These are phyloP conservation scores for Phalanger gymnotis DNA, from an alignment of 2,797 vertebrate species.

Conservation along the genomic window DNA sequence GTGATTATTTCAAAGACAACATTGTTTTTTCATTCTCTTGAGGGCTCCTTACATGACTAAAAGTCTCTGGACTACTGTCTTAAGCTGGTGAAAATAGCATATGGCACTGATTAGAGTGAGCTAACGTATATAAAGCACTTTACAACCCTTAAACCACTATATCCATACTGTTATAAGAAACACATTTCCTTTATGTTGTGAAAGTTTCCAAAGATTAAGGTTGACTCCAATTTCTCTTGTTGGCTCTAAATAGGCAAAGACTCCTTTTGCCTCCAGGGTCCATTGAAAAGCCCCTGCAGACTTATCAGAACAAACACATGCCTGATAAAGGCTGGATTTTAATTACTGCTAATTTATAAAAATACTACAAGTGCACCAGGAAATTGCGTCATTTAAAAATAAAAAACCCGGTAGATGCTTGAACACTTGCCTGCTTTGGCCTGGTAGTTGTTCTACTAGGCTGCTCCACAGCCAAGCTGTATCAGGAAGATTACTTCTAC, in stretches of 20 bases:
- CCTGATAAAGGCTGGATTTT: neutral
- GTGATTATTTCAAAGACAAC: neutral
- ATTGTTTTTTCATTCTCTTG: neutral
- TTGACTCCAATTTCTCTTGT: neutral
- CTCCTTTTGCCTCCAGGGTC: neutral
- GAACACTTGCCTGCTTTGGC: neutral
- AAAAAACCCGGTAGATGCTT: neutral
- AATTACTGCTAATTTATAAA: neutral
- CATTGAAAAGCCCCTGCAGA: neutral
- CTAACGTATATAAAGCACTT: neutral
- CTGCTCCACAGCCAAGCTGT: neutral
- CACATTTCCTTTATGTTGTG: neutral
- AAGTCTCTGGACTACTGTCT: neutral
- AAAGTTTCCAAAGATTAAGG: neutral
- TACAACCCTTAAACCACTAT: neutral
- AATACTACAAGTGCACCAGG: neutral
- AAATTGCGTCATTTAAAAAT: neutral
- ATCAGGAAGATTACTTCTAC: fast-evolving
- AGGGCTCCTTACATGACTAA: neutral
- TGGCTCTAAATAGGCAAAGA: neutral
- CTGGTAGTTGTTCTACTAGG: neutral
- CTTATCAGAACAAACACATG: neutral
- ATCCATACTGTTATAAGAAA: neutral
- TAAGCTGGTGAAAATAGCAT: neutral
- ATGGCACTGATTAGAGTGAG: neutral